phyloP scores from a whole-genome alignment of 1,140 invertebrate species.

The Trialeurodes vaporariorum region DNA sequence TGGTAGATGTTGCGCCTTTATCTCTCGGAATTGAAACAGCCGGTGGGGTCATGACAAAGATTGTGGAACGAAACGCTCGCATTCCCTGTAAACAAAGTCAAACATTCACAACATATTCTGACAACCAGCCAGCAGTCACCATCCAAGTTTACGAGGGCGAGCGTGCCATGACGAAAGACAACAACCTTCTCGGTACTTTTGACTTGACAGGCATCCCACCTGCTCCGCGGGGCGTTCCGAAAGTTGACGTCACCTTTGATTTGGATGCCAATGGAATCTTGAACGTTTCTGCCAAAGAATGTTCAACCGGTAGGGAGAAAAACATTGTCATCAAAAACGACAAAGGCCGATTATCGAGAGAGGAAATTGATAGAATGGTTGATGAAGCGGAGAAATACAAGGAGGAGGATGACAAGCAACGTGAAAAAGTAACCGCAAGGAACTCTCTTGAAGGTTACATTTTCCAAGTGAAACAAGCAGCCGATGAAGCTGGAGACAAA shows the following conservation, averaged over 20 bases:
- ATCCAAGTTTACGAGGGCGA: conserved; percentile 78
- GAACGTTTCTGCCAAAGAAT: conserved; percentile 66
- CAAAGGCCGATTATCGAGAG: conserved; percentile 77
- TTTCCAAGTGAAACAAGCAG: conserved; percentile 93
- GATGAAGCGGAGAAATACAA: conserved; percentile 44
- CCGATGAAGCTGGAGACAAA: conserved; percentile 54
- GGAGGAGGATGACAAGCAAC: conserved; percentile 44
- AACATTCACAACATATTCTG: conserved; percentile 42
- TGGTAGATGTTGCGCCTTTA: conserved; percentile 42
- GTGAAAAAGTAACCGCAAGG: conserved; percentile 44
- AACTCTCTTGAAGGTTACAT: conserved; percentile 81
- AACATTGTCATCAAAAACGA: conserved; percentile 84
- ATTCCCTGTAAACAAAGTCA: conserved; percentile 43
- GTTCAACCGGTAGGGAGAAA: conserved; percentile 59
- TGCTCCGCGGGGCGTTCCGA: conserved; percentile 62
- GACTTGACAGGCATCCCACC: conserved; percentile 66
- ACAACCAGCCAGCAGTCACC: conserved; percentile 60
- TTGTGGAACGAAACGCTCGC: conserved; percentile 42
- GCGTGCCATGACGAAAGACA: conserved; percentile 60
- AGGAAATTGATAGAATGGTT: conserved; percentile 66
- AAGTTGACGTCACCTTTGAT: conserved; percentile 66
- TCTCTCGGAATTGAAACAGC: conserved; percentile 45
- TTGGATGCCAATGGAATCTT: conserved; percentile 69
- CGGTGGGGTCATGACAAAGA: conserved; percentile 43
- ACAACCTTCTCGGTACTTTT: conserved; percentile 59